phyloP scores from a whole-genome alignment of 30 jellyfish, hydroid and myxozoan genomes.

The Rhopilema esculentum region DNA sequence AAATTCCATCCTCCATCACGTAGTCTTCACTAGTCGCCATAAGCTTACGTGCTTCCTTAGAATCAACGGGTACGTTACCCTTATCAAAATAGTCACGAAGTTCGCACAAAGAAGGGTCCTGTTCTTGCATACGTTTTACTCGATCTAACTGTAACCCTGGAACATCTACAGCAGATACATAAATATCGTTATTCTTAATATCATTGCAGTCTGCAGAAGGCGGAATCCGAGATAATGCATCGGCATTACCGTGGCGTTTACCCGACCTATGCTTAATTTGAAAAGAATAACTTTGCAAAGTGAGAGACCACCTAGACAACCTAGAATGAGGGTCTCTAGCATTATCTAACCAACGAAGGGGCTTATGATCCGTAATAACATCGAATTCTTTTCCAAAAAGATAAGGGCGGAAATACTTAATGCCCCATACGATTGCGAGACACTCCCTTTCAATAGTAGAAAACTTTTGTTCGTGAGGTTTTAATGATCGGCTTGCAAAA shows the following conservation, averaged over 20 bases:
- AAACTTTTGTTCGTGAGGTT: too few species aligned
- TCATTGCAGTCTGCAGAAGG: not conserved
- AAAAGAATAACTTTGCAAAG: slow-evolving; percentile 26
- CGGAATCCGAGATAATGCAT: slow-evolving; percentile 46
- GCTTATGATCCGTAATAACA: slow-evolving; percentile 57
- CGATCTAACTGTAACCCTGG: slow-evolving; percentile 62
- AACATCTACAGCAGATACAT: slow-evolving; percentile 21
- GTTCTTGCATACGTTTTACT: slow-evolving; percentile 6
- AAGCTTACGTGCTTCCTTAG: slow-evolving; percentile 15
- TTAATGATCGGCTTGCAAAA: slow-evolving; percentile 51
- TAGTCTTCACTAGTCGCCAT: slow-evolving; percentile 62
- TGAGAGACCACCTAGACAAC: slow-evolving; percentile 58
- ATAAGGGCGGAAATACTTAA: slow-evolving; percentile 66
- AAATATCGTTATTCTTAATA: not conserved
- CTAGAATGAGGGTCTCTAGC: slow-evolving; percentile 66
- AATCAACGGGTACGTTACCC: slow-evolving; percentile 18
- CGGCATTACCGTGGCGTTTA: slow-evolving; percentile 24
- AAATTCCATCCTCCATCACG: slow-evolving; percentile 40
- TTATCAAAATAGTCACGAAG: slow-evolving; percentile 20
- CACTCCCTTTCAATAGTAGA: slow-evolving; percentile 52
- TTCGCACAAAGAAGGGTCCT: slow-evolving; percentile 42
- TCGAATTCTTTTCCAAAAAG: slow-evolving; percentile 48
- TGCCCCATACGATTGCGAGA: slow-evolving; percentile 53
- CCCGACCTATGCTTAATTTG: slow-evolving; percentile 65
- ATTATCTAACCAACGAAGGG: slow-evolving; percentile 54